These are phyloP conservation scores for Mythimna loreyi DNA, from an alignment of 2,888 invertebrate genomes.

Conservation along the genomic window DNA sequence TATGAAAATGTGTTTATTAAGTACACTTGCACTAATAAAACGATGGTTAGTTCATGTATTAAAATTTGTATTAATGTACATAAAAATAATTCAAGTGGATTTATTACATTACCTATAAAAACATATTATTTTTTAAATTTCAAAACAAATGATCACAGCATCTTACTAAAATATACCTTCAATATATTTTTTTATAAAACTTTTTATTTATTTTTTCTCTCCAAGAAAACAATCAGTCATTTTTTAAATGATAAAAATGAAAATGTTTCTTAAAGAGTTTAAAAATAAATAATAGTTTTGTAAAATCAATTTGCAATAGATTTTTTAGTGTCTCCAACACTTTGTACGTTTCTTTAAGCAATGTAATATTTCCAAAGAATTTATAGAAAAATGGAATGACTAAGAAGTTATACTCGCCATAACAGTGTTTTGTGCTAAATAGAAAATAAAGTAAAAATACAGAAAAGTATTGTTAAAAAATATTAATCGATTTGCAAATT, in stretches of 20 bases:
- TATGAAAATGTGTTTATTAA: conserved; percentile 74
- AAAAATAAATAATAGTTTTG: not conserved
- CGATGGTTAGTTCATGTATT: conserved; percentile 59
- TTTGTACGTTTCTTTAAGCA: not conserved
- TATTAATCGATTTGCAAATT: conserved; percentile 58
- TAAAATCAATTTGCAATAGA: not conserved
- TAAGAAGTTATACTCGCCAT: conserved; percentile 73
- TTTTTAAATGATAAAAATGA: conserved; percentile 63
- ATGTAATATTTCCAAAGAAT: conserved; percentile 62
- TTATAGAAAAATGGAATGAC: conserved; percentile 74
- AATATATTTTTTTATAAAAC: not conserved
- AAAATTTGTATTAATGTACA: conserved; percentile 51
- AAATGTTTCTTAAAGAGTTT: conserved; percentile 26
- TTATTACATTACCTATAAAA: conserved; percentile 44
- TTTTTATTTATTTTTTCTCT: not conserved
- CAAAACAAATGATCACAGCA: not conserved
- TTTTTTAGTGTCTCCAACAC: not conserved
- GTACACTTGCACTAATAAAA: conserved; percentile 73
- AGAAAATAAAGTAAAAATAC: conserved; percentile 56
- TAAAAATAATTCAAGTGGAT: conserved; percentile 46
- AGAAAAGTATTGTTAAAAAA: conserved; percentile 47
- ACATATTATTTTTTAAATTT: not conserved
- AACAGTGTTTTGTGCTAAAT: conserved; percentile 70
- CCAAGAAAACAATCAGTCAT: conserved; percentile 35
- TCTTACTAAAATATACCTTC: not conserved